Conservation (phyloP, 2,113 vertebrate genomes). For the Etia nguti region DNA sequence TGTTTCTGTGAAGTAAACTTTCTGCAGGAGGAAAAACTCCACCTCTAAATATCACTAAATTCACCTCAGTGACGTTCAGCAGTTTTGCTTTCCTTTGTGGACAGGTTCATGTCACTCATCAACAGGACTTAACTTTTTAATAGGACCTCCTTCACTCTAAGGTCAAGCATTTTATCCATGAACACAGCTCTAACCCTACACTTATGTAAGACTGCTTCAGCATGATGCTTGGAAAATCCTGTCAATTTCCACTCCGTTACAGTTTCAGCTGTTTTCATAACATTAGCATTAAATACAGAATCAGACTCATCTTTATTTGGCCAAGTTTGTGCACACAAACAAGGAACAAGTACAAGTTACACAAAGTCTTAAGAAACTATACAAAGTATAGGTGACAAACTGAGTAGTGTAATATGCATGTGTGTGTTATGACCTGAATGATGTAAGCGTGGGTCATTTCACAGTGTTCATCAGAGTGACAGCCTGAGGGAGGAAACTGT, state of each 20-base stretch:
- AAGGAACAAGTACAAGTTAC: not conserved
- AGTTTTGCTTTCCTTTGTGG: not conserved
- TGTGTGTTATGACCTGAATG: not conserved
- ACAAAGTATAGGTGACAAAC: not conserved
- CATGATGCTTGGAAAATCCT: not conserved
- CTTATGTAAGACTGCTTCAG: not conserved
- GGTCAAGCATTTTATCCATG: not conserved
- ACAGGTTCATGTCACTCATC: not conserved
- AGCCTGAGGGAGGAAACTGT: not conserved
- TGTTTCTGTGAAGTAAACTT: not conserved
- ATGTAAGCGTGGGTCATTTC: not conserved
- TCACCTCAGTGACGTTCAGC: not conserved
- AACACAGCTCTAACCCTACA: not conserved
- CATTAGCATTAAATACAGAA: not conserved
- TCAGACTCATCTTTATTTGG: not conserved
- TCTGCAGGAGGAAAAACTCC: not conserved
- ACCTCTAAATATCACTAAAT: not conserved
- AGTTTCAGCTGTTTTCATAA: not conserved
- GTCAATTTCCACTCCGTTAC: not conserved
- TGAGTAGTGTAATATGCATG: not conserved
- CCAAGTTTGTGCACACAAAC: not conserved
- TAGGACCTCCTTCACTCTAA: not conserved
- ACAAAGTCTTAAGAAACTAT: not conserved
- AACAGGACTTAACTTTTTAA: fast-evolving
- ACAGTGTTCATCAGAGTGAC: not conserved